Conservation (phyloP, 2,888 invertebrate species). For the Aspidiotus destructor region DNA sequence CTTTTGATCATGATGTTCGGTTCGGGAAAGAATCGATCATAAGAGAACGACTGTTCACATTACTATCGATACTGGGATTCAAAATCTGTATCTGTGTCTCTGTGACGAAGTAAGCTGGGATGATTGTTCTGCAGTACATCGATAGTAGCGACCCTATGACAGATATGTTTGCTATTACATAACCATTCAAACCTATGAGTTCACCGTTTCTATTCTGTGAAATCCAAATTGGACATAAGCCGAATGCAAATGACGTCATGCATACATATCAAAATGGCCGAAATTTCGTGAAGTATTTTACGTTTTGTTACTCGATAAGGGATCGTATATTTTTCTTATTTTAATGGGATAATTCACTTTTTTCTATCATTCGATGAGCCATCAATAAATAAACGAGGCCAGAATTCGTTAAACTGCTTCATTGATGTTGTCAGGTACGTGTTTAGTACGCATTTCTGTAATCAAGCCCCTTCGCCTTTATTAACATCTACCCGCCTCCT, state of each 20-base stretch:
- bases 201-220: no score
- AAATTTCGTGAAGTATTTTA: constrained; percentile 28
- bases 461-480: constrained; percentile 34
- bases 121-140: no score
- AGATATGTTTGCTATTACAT: no score
- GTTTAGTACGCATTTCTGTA: constrained; percentile 25
- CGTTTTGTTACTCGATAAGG: constrained; percentile 21
- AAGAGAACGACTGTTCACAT: no score
- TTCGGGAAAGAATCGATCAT: no score
- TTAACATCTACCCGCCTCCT: constrained; percentile 36
- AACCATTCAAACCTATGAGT: no score
- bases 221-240: constrained; percentile 40
- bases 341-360: constrained; percentile 25
- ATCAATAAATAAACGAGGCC: not conserved
- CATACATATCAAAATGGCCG: constrained; percentile 27
- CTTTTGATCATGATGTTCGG: no score
- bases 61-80: no score
- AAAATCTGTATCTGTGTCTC: no score
- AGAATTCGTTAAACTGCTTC: constrained; percentile 11
- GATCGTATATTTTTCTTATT: constrained; percentile 9
- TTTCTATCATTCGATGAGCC: constrained; percentile 5
- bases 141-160: no score
- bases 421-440: constrained; percentile 26
- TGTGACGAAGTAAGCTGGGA: no score
- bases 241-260: constrained; percentile 28